Evolutionary conservation across 2,888 invertebrate species (phyloP).

Genomic region (Operophtera brumata): DNA sequence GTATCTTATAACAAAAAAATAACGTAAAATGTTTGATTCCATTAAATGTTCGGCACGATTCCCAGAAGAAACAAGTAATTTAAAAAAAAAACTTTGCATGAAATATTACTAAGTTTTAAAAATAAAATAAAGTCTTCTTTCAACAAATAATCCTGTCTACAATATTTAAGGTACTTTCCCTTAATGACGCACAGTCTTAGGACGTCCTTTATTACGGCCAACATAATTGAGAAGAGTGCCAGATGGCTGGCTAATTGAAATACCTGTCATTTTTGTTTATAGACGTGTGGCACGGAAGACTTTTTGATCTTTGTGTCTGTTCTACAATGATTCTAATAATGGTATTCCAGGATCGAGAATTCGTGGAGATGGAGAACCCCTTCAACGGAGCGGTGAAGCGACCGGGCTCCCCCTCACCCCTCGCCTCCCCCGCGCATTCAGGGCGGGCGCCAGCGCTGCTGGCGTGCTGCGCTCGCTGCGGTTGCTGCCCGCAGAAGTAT

Average conservation of each 20-base stretch:
- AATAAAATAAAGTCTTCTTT: no score
- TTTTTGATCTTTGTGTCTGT: not conserved
- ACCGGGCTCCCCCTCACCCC: constrained; percentile 92
- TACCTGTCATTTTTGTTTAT: not conserved
- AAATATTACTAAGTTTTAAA: no score
- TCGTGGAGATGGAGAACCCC: constrained; percentile 97
- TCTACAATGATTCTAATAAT: constrained; percentile 21
- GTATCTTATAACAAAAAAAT: no score
- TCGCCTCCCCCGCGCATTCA: constrained; percentile 93
- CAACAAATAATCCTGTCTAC: no score
- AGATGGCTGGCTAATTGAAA: not conserved
- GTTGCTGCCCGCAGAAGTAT: constrained; percentile 93
- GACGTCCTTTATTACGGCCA: no score
- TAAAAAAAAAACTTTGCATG: no score
- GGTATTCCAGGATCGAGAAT: constrained; percentile 92
- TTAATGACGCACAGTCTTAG: no score
- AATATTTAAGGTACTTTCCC: no score
- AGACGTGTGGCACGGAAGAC: not conserved
- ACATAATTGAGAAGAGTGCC: no score
- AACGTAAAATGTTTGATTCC: no score
- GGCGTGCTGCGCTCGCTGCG: constrained; percentile 93
- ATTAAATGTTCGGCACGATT: no score
- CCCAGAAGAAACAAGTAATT: no score
- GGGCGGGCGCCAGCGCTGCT: constrained; percentile 87
- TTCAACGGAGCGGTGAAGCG: constrained; percentile 96